phyloP scores from a whole-genome alignment of 2,888 invertebrate genomes.

The Ganaspis brasiliensis region DNA sequence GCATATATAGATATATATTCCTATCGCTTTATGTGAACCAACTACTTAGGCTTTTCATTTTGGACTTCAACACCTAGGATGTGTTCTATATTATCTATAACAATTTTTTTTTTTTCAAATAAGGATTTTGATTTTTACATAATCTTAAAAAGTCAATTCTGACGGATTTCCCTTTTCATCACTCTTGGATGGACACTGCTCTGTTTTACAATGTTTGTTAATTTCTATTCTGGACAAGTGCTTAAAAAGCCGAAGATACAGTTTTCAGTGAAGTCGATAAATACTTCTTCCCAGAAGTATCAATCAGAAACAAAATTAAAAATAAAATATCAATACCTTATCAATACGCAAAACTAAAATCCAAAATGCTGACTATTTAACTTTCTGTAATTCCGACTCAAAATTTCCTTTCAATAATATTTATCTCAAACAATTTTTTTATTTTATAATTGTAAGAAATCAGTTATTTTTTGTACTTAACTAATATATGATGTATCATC shows the following conservation, averaged over 20 bases:
- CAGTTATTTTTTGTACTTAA: slow-evolving; percentile 15
- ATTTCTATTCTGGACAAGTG: slow-evolving; percentile 33
- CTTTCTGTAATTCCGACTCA: slow-evolving; percentile 14
- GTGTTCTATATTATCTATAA: slow-evolving; percentile 25
- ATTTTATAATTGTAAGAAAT: slow-evolving; percentile 36
- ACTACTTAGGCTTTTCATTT: slow-evolving; percentile 34
- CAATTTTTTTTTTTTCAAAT: slow-evolving; percentile 9
- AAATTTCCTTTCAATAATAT: neutral
- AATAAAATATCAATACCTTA: neutral
- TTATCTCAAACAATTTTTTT: slow-evolving; percentile 29
- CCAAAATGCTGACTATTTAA: neutral
- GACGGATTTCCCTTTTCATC: slow-evolving; percentile 18
- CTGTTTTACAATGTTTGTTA: slow-evolving; percentile 23
- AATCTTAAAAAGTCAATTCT: slow-evolving; percentile 39
- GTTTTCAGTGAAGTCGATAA: slow-evolving; percentile 1
- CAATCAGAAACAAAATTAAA: slow-evolving; percentile 3
- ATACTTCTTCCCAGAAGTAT: no score
- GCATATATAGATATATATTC: neutral
- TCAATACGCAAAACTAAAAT: neutral
- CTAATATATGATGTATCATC: slow-evolving; percentile 26
- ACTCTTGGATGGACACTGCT: slow-evolving; percentile 37
- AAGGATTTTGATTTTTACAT: slow-evolving; percentile 37
- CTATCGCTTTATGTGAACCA: slow-evolving; percentile 15
- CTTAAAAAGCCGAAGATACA: slow-evolving; percentile 36
- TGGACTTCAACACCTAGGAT: slow-evolving; percentile 22